phyloP scores from a whole-genome alignment of 2,888 invertebrate genomes.

The Caenorhabditis sp. region DNA sequence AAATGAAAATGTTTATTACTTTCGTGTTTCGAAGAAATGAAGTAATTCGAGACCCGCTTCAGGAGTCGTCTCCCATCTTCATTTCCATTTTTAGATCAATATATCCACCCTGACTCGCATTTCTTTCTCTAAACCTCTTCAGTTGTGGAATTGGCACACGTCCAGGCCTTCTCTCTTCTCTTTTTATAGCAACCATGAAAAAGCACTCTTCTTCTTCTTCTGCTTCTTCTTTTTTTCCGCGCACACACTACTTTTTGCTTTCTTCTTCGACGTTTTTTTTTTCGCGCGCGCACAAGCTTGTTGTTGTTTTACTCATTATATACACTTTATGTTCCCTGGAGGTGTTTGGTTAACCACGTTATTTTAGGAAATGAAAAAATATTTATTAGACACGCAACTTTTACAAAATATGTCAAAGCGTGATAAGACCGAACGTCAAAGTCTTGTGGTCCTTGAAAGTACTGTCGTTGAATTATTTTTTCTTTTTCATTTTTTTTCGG shows the following conservation, averaged over 20 bases:
- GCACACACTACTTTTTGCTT: conserved; percentile 10
- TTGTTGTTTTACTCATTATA: conserved; percentile 5
- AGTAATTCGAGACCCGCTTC: not conserved
- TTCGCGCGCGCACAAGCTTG: no score
- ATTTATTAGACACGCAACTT: no score
- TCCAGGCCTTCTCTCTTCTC: conserved; percentile 7
- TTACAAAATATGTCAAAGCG: no score
- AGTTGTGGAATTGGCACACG: conserved; percentile 13
- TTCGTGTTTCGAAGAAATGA: no score
- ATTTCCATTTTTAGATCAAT: conserved; percentile 6
- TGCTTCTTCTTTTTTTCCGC: conserved; percentile 17
- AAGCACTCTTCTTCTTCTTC: conserved; percentile 3
- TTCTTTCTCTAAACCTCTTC: conserved; percentile 12
- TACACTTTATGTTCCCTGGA: not conserved
- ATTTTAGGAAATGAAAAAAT: no score
- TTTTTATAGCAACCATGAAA: conserved; percentile 4
- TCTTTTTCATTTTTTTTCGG: not conserved
- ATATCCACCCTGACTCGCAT: not conserved
- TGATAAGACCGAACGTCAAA: no score
- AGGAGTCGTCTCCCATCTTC: no score
- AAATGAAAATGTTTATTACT: no score
- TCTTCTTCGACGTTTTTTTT: not conserved
- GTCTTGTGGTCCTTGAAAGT: no score
- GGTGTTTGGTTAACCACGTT: no score
- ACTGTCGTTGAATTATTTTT: no score